Percentiles rank a stretch among this genome's conserved stretches.
These are phyloP conservation scores for Lerema accius DNA, from an alignment of 1,140 invertebrate genomes.

Conservation along the genomic window DNA sequence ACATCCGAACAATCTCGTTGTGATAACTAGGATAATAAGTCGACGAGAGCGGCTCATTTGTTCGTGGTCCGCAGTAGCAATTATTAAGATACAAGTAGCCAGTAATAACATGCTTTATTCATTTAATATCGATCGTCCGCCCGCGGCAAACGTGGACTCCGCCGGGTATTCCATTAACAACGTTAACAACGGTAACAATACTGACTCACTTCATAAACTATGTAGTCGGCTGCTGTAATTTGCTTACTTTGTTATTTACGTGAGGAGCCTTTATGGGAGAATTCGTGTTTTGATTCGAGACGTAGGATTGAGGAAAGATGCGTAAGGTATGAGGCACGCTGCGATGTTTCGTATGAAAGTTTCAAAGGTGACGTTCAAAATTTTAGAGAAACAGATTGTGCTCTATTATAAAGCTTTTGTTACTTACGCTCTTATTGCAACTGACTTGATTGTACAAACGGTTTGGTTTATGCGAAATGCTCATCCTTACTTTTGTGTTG, in stretches of 20 bases:
- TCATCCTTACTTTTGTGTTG: no score
- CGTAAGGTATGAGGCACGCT: no score
- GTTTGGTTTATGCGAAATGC: no score
- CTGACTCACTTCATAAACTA: constrained; percentile 30
- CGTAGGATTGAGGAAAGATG: no score
- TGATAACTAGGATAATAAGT: constrained; percentile 30
- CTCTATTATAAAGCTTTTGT: no score
- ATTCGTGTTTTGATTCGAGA: no score
- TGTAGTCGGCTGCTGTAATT: constrained; percentile 19
- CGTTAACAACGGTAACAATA: constrained; percentile 26
- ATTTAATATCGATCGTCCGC: constrained; percentile 25
- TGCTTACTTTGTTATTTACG: constrained; percentile 19
- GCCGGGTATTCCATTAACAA: constrained; percentile 18
- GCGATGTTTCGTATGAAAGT: no score
- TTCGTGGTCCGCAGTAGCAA: constrained; percentile 29
- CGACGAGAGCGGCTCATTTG: constrained; percentile 23
- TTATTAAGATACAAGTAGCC: constrained; percentile 27
- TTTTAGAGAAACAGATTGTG: no score
- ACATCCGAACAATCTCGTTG: constrained; percentile 5
- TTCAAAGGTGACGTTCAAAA: no score
- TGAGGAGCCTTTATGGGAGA: background rate
- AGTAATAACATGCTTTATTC: constrained; percentile 30
- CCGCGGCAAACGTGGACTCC: background rate
- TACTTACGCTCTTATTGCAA: no score
- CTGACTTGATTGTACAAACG: no score